phyloP scores from a whole-genome alignment of 2,113 vertebrate genomes.

The Erythrocercus mccallii region DNA sequence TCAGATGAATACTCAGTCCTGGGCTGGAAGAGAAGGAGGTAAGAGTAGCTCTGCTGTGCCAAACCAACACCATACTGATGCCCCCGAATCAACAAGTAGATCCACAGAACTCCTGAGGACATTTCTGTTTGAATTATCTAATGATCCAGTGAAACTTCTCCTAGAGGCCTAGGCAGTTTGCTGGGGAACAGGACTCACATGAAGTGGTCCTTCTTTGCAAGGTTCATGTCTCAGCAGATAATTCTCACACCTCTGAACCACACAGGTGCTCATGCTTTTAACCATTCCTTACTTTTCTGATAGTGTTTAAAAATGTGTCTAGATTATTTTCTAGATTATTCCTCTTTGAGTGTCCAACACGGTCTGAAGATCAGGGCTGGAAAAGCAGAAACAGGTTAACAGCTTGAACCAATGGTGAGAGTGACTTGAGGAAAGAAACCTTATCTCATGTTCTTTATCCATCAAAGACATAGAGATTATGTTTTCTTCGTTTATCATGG shows the following conservation, averaged over 20 bases:
- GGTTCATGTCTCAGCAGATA: not conserved
- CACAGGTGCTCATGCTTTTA: not conserved
- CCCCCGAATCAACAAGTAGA: not conserved
- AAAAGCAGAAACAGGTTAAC: not conserved
- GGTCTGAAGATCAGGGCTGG: not conserved
- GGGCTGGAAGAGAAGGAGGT: not conserved
- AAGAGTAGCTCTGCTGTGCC: not conserved
- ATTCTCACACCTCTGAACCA: not conserved
- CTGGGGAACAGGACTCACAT: not conserved
- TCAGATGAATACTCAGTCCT: slow-evolving; percentile 21
- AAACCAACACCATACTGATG: not conserved
- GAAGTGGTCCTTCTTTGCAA: not conserved
- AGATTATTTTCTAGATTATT: not conserved
- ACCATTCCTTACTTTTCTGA: not conserved
- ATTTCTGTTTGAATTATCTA: not conserved
- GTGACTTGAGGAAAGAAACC: not conserved
- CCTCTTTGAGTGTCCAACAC: not conserved
- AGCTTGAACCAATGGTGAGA: not conserved
- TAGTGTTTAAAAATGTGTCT: not conserved
- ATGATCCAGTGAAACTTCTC: not conserved
- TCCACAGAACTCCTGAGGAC: not conserved
- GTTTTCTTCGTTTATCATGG: not conserved
- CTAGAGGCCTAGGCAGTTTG: not conserved
- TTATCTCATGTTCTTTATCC: not conserved
- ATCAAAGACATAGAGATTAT: not conserved